Conservation (phyloP, 2,888 invertebrate species). For the Nomada hirtipes region DNA sequence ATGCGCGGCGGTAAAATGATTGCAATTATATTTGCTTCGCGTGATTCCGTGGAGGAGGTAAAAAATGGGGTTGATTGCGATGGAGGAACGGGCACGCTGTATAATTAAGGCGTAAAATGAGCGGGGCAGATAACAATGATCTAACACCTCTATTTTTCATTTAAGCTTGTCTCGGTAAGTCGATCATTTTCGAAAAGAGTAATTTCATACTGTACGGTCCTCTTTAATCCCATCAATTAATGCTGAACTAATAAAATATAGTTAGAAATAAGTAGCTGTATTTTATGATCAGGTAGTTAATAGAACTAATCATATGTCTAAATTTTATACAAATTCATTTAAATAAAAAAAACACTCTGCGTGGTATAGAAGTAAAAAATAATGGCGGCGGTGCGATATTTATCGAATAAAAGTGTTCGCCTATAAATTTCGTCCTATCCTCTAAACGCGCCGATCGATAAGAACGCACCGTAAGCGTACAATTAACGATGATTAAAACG, state of each 20-base stretch:
- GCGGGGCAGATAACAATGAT: too few species aligned
- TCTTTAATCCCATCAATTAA: too few species aligned
- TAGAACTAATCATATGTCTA: too few species aligned
- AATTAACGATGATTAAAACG: conserved; percentile 25
- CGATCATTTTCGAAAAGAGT: too few species aligned
- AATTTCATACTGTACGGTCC: too few species aligned
- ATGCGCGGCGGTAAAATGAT: not conserved
- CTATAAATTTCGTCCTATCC: conserved; percentile 3
- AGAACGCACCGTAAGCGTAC: conserved; percentile 4
- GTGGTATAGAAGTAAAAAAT: too few species aligned
- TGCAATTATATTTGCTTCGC: not conserved
- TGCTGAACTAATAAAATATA: too few species aligned
- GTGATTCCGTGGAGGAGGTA: not conserved
- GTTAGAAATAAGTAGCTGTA: too few species aligned
- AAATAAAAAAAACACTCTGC: not conserved
- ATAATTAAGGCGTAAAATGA: too few species aligned
- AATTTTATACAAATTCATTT: not conserved
- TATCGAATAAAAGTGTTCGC: not conserved
- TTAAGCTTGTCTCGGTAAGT: too few species aligned
- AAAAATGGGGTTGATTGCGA: not conserved
- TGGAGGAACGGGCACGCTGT: not conserved
- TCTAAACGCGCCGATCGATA: conserved; percentile 12
- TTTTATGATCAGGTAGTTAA: too few species aligned
- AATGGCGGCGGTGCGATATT: not conserved
- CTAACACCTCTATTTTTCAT: too few species aligned